These are phyloP conservation scores for Clostera curtula DNA, from an alignment of 2,888 invertebrate species.

Conservation along the genomic window DNA sequence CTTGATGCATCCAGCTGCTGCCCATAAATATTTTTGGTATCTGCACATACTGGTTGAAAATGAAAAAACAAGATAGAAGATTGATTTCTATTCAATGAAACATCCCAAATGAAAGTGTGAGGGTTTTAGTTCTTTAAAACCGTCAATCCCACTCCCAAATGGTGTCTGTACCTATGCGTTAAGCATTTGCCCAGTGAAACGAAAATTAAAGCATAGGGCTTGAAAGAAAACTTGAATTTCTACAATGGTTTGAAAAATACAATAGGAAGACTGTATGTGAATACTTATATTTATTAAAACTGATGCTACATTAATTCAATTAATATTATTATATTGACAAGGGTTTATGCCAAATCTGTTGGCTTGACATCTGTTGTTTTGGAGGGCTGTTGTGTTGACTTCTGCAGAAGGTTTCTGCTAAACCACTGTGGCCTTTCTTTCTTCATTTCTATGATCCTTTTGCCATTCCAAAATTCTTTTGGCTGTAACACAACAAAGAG, in stretches of 20 bases:
- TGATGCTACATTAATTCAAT: conserved; percentile 6
- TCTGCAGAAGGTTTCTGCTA: conserved; percentile 86
- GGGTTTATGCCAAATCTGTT: conserved; percentile 77
- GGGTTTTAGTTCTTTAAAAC: too few relatives aligned
- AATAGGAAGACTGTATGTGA: neutral
- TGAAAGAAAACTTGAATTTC: conserved; percentile 3
- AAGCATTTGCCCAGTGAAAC: too few relatives aligned
- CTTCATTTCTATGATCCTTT: conserved; percentile 89
- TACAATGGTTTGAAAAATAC: neutral
- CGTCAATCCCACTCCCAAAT: too few relatives aligned
- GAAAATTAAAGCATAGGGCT: neutral
- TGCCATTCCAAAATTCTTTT: conserved; percentile 78
- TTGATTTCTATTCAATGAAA: too few relatives aligned
- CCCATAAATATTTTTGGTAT: too few relatives aligned
- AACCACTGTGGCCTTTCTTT: conserved; percentile 93
- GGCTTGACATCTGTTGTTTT: conserved; percentile 84
- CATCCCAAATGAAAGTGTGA: too few relatives aligned
- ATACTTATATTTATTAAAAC: conserved; percentile 6
- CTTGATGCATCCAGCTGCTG: too few relatives aligned
- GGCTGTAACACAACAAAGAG: conserved; percentile 46
- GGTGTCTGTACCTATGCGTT: too few relatives aligned
- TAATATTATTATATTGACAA: conserved; percentile 2
- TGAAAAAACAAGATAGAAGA: too few relatives aligned
- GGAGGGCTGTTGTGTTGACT: conserved; percentile 82
- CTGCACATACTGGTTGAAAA: too few relatives aligned